These are phyloP conservation scores for Pachliopta kotzebuea DNA, from an alignment of 2,888 invertebrate species.

Conservation along the genomic window DNA sequence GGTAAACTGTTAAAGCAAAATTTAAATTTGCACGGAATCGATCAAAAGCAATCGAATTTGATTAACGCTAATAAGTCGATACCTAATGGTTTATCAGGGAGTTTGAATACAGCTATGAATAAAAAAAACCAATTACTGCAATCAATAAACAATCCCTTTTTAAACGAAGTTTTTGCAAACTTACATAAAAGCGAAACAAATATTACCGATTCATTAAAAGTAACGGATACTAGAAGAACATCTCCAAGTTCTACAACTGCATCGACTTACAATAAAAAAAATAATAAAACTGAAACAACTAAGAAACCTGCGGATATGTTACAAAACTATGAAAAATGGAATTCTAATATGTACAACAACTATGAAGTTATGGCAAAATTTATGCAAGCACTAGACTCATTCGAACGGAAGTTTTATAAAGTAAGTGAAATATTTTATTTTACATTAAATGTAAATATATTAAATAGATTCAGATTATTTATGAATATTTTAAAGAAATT, in stretches of 20 bases:
- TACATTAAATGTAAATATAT: neutral
- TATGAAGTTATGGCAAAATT: constrained; percentile 17
- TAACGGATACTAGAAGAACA: constrained; percentile 2
- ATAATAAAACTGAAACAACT: constrained; percentile 6
- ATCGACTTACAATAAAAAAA: neutral
- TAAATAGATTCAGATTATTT: neutral
- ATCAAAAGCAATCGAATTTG: neutral
- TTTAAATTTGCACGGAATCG: constrained; percentile 1
- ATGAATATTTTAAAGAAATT: neutral
- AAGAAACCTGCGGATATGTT: neutral
- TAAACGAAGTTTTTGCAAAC: neutral
- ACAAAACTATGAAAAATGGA: constrained; percentile 13
- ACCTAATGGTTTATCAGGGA: constrained; percentile 1
- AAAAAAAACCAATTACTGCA: constrained; percentile 15
- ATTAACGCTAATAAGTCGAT: constrained; percentile 9
- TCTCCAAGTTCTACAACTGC: neutral
- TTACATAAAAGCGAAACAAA: neutral
- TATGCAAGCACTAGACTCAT: constrained; percentile 38
- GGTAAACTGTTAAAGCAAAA: constrained; percentile 14
- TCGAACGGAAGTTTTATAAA: constrained; percentile 48
- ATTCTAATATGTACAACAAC: constrained; percentile 20
- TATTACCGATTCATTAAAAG: neutral
- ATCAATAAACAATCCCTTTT: constrained; percentile 23
- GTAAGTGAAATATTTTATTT: constrained; percentile 38
- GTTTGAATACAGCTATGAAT: neutral